Evolutionary conservation across 2,113 vertebrate species (phyloP).

Genomic region (Sciurus niger): DNA sequence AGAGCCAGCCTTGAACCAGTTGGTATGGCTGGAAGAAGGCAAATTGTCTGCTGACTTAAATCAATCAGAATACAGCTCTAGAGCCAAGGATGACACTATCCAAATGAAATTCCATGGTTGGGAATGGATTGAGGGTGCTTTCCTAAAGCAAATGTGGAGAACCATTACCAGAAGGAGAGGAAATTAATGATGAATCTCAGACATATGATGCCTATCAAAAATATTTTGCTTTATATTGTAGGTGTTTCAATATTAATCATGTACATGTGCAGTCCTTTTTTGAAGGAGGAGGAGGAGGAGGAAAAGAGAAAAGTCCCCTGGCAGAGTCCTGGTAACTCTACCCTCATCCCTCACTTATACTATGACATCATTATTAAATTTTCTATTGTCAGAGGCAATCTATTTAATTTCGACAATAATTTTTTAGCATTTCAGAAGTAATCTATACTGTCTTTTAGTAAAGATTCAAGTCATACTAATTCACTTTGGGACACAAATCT

Average conservation of each 20-base stretch:
- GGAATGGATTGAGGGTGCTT: background rate
- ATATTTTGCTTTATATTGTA: background rate
- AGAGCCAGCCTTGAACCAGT: background rate
- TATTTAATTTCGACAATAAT: background rate
- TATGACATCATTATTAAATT: background rate
- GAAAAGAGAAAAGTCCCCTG: background rate
- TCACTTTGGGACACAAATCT: background rate
- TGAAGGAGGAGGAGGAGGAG: background rate
- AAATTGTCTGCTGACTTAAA: background rate
- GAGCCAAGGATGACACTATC: background rate
- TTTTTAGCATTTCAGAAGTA: slow-evolving; percentile 18
- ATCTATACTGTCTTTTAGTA: background rate
- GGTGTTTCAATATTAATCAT: background rate
- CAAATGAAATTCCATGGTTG: background rate
- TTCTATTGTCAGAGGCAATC: background rate
- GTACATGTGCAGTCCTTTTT: background rate
- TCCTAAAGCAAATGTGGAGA: background rate
- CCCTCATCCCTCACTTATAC: background rate
- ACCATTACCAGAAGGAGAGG: background rate
- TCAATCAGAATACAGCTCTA: background rate
- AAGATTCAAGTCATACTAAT: background rate
- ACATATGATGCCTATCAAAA: background rate
- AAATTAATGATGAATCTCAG: background rate
- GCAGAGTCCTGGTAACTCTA: background rate
- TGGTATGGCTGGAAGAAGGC: background rate